Base-by-base conservation (phyloP, 1,140 invertebrate genomes). In the Drosophila tani region DNA sequence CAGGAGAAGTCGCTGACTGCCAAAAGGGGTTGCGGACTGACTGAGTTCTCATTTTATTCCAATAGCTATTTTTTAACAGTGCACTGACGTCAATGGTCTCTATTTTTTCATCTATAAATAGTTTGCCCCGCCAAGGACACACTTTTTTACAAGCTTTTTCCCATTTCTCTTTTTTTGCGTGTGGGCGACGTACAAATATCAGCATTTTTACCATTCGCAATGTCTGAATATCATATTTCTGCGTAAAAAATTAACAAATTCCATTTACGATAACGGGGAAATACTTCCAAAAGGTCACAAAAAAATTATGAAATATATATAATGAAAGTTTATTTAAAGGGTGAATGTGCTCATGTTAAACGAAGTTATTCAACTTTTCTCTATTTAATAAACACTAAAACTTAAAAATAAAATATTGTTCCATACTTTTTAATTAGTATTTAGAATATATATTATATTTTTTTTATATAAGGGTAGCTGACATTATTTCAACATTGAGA, bases 21-120 rank as follows among this genome's bases (percentile, higher is more conserved):
- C 41, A 27, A 21, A 38, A 41, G 29, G 65, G 69, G 67, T 41
- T 49, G 67, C 8, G 50, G 2, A 5, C 19, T 40, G 53, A 40
- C 35, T 24, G 35, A 11, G 32, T 59, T 71, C 15, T 32, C 7
- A 59, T 9, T 50, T 43, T 9, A 35, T 50, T 21, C 50, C 24
- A 0, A 32, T 24, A 49, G 41, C 29, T 50, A 11, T 69, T 67
- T 73, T 65, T 57, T 45, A 58, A 27, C 67, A 58, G 38, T 71
- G 51, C 24, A 58, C 32, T 75, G 49, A 75, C 58, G 69, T 64
- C 58, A 64, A 64, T 56, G 27, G 35, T 19, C 5, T 4, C n/a
- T 5, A 14, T 27, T 38, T 17, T 29, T 43, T 1, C n/a, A 35
- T n/a, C 35, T 7, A 46, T 1, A 74, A 41, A 29, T 55, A 43